These are phyloP conservation scores for Zaprionus africanus DNA, from an alignment of 1,140 invertebrate species.

Conservation along the genomic window DNA sequence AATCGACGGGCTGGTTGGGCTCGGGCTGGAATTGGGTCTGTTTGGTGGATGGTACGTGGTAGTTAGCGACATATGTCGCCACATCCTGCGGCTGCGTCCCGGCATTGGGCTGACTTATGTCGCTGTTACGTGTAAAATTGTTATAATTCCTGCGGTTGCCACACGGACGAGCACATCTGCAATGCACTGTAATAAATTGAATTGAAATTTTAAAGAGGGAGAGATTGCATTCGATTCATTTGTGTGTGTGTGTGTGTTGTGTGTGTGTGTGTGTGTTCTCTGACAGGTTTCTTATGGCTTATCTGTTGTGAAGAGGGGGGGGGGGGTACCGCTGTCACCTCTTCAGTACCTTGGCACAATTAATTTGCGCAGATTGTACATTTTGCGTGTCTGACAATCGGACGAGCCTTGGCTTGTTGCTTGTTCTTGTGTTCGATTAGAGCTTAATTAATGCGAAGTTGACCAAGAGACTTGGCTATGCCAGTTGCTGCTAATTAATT, in stretches of 20 bases:
- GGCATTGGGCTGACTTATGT: constrained; percentile 73
- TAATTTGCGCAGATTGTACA: constrained; percentile 61
- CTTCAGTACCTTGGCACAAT: constrained; percentile 53
- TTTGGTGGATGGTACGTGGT: constrained; percentile 40
- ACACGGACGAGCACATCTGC: constrained; percentile 24
- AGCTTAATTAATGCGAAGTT: constrained; percentile 54
- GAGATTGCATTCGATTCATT: neutral
- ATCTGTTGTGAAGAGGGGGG: neutral
- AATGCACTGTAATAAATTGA: constrained; percentile 42
- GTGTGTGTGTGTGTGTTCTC: neutral
- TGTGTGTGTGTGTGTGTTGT: neutral
- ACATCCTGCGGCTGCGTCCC: constrained; percentile 52
- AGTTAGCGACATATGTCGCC: constrained; percentile 78
- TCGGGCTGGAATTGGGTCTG: constrained; percentile 35
- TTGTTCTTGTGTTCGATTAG: constrained; percentile 29
- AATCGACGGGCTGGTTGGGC: constrained; percentile 3
- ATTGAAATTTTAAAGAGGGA: constrained; percentile 50
- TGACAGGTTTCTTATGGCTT: constrained; percentile 17
- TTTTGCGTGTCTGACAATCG: constrained; percentile 46
- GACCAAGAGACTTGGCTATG: neutral
- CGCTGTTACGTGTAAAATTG: constrained; percentile 83
- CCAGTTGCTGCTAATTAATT: constrained; percentile 20
- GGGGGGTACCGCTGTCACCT: neutral
- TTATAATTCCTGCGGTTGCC: constrained; percentile 83
- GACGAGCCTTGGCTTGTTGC: constrained; percentile 7